Evolutionary conservation across 53 echinoderm and acorn worm genomes (phyloP), one percentile per base, ranked within the genome.

Genomic region (Paracentrotus lividus): DNA sequence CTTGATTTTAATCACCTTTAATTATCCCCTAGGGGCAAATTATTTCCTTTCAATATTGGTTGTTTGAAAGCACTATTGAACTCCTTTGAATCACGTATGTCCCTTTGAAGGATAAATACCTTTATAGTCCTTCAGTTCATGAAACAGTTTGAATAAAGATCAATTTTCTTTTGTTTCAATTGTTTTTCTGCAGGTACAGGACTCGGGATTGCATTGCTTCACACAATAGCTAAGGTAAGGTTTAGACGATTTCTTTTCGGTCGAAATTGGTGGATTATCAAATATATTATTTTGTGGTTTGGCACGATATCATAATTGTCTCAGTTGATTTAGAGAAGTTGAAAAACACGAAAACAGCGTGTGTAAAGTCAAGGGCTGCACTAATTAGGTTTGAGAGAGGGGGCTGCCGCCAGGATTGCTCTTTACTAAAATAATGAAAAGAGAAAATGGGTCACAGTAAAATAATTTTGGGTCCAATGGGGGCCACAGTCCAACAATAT

Each of bases 151-250:
- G 15, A 77, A 42, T 77, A 23, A 34, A 42, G 43, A 77, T 9
- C 44, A 16, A 64, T 64, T 29, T 64, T 64, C 31, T 31, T 64
- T 27, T 64, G 10, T 85, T 1, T 54, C 49, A 9, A 32, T 27
- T n/a, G n/a, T n/a, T n/a, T n/a, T n/a, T n/a, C n/a, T n/a, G n/a
- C 53, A 90, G 91, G 91, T 31, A 90, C 91, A 18, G 91, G 91
- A 0, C 91, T 90, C 5, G 91, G 91, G 1, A 68, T 90, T 49
- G 75, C 91, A 16, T 75, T 90, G 21, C 91, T 90, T 14, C 91
- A 90, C 53, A 72, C 68, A 90, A 68, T 90, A 27, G 91, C 91
- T 9, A 90, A 72, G 91, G 91, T 90, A 53, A 90, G 91, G 12
- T 40, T 33, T 7, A 88, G 8, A 29, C 10, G 27, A 64, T 29